Evolutionary conservation across 2,113 vertebrate species (phyloP), one percentile per base, ranked within the genome.

Genomic region (Heterocephalus glaber): DNA sequence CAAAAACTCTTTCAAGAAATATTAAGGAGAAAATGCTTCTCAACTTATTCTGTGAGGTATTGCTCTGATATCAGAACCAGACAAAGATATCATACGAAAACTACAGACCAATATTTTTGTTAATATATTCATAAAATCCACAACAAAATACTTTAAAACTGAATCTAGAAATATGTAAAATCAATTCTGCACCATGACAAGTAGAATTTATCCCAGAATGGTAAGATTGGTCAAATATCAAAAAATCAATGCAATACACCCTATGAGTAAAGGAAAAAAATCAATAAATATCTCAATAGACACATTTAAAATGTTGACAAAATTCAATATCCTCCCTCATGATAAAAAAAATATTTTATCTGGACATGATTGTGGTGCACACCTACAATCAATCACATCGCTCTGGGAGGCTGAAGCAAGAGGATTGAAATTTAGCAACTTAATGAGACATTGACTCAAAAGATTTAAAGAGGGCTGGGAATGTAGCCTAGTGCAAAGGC

Each of bases 71-170:
- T 22, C 41, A 28, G 80, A 87, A 92, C 44, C 90, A 93, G 20
- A 63, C 38, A 92, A 83, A 94, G 4, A 60, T 7, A 94, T 81
- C 82, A 94, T 9, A 87, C 80, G 89, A 89, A 93, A 92, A 76
- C 16, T 56, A 77, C 1, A 86, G 58, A 49, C 30, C 65, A 94
- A 26, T 90, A 77, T 86, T 49, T 89, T 35, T 70, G 68, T 52
- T 20, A 66, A 89, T 52, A 72, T 26, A 66, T 56, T 58, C 61
- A 93, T 92, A 93, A 92, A 72, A 54, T 83, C 24, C 20, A 77
- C 14, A 92, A 72, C 38, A 82, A 92, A 77, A 92, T 76, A 81
- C 22, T 80, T 60, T 61, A 66, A 93, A 93, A 95, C 17, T 84
- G 24, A 96, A 96, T 80, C 54, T 30, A 90, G 35, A n/a, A 61